Base-by-base conservation (phyloP, 2,113 vertebrate genomes). In the Rutilus rutilus region DNA sequence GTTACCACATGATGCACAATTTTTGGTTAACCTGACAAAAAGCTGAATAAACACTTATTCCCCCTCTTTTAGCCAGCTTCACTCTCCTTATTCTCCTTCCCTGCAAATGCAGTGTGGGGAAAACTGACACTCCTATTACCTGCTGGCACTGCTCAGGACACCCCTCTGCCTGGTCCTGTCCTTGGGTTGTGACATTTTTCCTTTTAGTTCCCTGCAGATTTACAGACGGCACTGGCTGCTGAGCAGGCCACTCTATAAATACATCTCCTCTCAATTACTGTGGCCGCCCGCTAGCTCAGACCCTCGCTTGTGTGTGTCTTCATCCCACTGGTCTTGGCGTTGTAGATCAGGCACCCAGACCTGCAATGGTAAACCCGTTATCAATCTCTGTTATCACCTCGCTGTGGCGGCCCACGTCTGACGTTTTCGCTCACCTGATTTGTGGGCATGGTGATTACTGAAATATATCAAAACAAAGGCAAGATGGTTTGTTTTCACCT, bases 201-300 rank as follows among this genome's bases (percentile, higher is more conserved):
- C 89, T 91, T 91, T 93, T 77, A 90, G 91, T 86, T 92, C 88
- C 86, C 89, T 86, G 90, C 90, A 93, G 94, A 95, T 95, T 93
- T 94, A 94, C 91, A 91, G 92, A 93, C 90, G 91, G 92, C 91
- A 92, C 87, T 88, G 91, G 90, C 92, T 92, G 93, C 94, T 93
- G 93, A 91, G 91, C 91, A 88, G 82, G 82, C 85, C 93, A 93
- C 93, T 94, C 94, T 93, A 94, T 94, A 94, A 94, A 94, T 93
- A 93, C 93, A 93, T 93, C 93, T 93, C 91, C 78, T 91, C 91
- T 93, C 91, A 92, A 94, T 94, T 93, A 94, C 91, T 85, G 87
- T 87, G 90, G 89, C 92, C 87, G 80, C 86, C 75, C 75, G 33
- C 89, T 57, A 88, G 88, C 91, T 90, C 86, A 84, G 88, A 85